phyloP scores from a whole-genome alignment of 2,113 vertebrate species.

The Tragelaphus imberbis region DNA sequence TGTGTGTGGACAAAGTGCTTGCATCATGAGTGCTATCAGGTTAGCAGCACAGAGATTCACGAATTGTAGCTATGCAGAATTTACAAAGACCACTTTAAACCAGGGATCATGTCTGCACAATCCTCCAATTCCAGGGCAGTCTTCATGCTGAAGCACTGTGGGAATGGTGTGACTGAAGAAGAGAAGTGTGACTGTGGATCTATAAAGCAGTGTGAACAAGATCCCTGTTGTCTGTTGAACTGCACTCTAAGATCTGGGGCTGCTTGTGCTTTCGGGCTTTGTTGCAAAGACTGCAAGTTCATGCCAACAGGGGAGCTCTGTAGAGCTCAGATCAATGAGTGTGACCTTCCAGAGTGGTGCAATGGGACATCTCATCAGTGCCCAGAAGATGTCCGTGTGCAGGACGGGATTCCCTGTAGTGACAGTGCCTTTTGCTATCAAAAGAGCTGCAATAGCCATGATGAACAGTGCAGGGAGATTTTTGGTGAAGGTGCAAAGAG shows the following conservation, averaged over 20 bases:
- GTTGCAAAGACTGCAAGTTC: too few relatives aligned
- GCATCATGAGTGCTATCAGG: slow-evolving; percentile 49
- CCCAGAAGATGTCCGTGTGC: slow-evolving; percentile 52
- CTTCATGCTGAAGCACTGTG: slow-evolving; percentile 38
- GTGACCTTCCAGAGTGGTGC: slow-evolving; percentile 65
- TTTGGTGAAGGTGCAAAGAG: not conserved
- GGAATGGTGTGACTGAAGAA: slow-evolving; percentile 44
- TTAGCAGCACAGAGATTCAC: slow-evolving; percentile 23
- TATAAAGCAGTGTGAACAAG: not conserved
- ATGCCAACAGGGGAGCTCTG: slow-evolving; percentile 24
- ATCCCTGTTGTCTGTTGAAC: slow-evolving; percentile 44
- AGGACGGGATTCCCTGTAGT: slow-evolving; percentile 46
- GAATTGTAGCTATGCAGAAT: slow-evolving; percentile 48
- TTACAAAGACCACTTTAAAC: not conserved
- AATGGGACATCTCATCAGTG: slow-evolving; percentile 43
- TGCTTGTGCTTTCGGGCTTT: slow-evolving; percentile 62
- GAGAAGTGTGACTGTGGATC: slow-evolving; percentile 63
- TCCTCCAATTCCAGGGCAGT: not conserved
- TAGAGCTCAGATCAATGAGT: slow-evolving; percentile 49
- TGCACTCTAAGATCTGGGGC: not conserved
- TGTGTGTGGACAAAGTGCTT: slow-evolving; percentile 47
- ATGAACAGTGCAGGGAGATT: not conserved
- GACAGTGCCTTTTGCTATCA: too few relatives aligned
- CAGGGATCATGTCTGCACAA: slow-evolving; percentile 44
- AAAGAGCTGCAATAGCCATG: not conserved